phyloP scores from a whole-genome alignment of 2,113 vertebrate species.

The Syngnathus floridae region DNA sequence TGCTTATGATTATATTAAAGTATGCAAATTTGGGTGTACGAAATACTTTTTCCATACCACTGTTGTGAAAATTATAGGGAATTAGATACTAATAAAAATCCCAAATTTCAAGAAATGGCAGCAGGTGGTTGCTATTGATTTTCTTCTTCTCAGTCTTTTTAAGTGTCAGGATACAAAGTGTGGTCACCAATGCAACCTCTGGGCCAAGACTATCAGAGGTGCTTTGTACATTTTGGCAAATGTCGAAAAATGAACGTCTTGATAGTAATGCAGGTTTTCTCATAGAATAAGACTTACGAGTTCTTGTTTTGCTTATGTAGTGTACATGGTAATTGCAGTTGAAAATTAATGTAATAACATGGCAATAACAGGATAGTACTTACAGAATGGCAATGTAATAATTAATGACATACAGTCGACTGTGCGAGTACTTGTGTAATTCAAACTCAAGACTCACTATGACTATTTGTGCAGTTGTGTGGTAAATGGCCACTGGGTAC shows the following conservation, averaged over 20 bases:
- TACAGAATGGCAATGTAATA: too few relatives aligned
- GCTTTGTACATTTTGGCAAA: background rate
- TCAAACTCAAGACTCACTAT: background rate
- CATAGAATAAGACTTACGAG: background rate
- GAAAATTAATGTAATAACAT: background rate
- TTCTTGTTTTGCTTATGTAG: background rate
- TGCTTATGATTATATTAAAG: background rate
- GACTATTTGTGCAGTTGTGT: background rate
- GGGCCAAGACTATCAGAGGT: background rate
- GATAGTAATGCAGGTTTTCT: background rate
- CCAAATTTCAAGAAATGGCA: background rate
- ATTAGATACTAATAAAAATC: background rate
- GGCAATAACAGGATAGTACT: background rate
- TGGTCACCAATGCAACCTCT: background rate
- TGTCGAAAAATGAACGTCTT: background rate
- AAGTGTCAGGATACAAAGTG: background rate
- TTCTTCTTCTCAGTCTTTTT: background rate
- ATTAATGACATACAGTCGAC: background rate
- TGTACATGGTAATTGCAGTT: background rate
- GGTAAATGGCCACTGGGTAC: background rate
- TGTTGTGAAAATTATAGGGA: background rate
- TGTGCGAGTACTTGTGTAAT: background rate
- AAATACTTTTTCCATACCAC: background rate
- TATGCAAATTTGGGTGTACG: background rate
- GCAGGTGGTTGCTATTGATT: conserved; percentile 4